Evolutionary conservation across 64 coral and sea anemone genomes (phyloP).

Genomic region (Pocillopora verrucosa): DNA sequence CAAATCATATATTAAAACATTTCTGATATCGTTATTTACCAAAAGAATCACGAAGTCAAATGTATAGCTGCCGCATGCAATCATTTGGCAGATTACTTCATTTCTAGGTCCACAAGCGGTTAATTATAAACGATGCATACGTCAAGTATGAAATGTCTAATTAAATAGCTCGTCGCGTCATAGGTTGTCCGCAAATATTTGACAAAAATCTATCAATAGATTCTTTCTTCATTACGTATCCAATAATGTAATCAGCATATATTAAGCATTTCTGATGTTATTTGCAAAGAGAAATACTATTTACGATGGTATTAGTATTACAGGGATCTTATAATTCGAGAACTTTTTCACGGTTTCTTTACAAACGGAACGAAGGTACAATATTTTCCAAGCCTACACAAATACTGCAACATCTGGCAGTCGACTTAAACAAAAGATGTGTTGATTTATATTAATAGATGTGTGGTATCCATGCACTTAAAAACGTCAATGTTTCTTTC

Average conservation of each 20-base stretch:
- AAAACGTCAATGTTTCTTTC: background rate
- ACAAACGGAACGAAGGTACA: background rate
- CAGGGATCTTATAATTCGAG: background rate
- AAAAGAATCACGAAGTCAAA: too few species aligned
- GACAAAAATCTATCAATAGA: too few species aligned
- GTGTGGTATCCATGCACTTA: background rate
- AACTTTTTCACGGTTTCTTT: background rate
- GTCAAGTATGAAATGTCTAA: too few species aligned
- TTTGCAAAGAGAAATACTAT: background rate
- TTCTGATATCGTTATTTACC: constrained; percentile 6
- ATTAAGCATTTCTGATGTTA: background rate
- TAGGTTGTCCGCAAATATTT: too few species aligned
- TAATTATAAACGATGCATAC: too few species aligned
- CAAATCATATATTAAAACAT: background rate
- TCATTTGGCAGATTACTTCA: too few species aligned
- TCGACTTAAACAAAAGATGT: background rate
- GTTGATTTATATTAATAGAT: too few species aligned
- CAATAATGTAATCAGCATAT: too few species aligned
- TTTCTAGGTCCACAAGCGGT: too few species aligned
- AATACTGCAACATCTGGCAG: background rate
- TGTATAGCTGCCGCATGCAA: too few species aligned
- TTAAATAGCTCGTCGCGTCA: too few species aligned
- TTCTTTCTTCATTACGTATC: too few species aligned
- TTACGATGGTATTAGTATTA: background rate
- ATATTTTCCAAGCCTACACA: background rate